Conservation (phyloP, 2,113 vertebrate species). For the Andinoacara biseriatus region DNA sequence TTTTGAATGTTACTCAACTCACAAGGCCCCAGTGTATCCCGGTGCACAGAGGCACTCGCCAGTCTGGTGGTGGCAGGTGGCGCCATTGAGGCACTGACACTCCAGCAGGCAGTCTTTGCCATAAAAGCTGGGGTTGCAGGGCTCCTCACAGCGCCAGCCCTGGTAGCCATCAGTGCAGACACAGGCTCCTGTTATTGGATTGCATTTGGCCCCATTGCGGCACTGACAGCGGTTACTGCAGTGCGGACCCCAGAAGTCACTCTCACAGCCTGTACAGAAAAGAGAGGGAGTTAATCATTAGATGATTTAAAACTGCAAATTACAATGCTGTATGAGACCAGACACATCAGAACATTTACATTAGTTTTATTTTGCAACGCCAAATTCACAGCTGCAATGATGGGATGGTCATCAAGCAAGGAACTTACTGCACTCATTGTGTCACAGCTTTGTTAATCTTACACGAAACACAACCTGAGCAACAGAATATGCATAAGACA, state of each 20-base stretch:
- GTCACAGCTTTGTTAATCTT: neutral
- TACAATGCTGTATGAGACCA: neutral
- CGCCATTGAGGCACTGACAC: conserved; percentile 89
- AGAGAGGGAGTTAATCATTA: neutral
- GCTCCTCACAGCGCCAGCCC: conserved; percentile 94
- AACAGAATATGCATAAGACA: neutral
- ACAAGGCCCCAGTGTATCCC: conserved; percentile 90
- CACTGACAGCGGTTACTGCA: conserved; percentile 96
- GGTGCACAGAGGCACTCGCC: conserved; percentile 91
- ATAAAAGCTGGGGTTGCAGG: conserved; percentile 82
- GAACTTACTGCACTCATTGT: neutral
- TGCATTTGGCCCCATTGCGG: conserved; percentile 90
- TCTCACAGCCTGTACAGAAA: conserved; percentile 86
- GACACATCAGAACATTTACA: neutral
- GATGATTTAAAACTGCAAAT: neutral
- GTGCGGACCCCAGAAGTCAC: conserved; percentile 93
- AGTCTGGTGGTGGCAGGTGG: conserved; percentile 89
- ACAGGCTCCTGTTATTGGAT: conserved; percentile 93
- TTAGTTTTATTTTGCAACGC: neutral
- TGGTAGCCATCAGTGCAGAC: conserved; percentile 91
- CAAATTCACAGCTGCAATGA: neutral
- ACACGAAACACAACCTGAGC: neutral
- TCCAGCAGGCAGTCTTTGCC: conserved; percentile 89
- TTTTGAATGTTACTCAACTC: conserved; percentile 67
- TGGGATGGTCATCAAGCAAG: rapidly evolving